phyloP scores from a whole-genome alignment of 2,888 invertebrate genomes.

The Biston betularia region DNA sequence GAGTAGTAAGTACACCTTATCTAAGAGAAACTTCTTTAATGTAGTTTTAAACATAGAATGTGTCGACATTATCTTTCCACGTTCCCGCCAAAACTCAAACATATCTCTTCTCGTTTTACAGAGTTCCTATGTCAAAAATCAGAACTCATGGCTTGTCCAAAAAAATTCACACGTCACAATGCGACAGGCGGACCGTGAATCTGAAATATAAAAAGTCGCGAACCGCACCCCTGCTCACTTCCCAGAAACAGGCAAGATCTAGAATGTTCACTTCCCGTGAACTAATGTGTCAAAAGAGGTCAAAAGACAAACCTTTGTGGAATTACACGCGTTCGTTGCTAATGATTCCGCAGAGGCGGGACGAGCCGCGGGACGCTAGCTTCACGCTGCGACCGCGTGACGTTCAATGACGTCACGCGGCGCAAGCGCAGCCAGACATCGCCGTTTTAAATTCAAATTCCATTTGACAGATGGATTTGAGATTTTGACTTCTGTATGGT shows the following conservation, averaged over 20 bases:
- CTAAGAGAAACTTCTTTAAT: no score
- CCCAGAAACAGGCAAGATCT: constrained; percentile 76
- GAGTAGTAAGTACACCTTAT: no score
- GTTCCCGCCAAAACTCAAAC: no score
- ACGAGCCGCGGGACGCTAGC: constrained; percentile 45
- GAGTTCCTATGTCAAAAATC: constrained; percentile 2
- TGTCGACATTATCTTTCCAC: no score
- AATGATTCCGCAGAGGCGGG: constrained; percentile 57
- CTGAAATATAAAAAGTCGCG: constrained; percentile 57
- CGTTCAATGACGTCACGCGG: constrained; percentile 68
- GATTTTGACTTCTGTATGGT: constrained; percentile 65
- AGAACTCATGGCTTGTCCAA: constrained; percentile 20
- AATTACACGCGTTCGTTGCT: constrained; percentile 51
- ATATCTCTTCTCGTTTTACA: constrained; percentile 5
- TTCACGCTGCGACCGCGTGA: constrained; percentile 63
- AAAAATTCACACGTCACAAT: constrained; percentile 51
- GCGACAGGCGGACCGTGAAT: constrained; percentile 58
- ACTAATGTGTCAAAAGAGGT: constrained; percentile 69
- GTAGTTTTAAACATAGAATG: no score
- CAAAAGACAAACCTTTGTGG: constrained; percentile 68
- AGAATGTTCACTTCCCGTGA: constrained; percentile 75
- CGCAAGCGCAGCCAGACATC: constrained; percentile 66
- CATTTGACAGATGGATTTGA: constrained; percentile 71
- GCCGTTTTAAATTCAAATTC: constrained; percentile 62
- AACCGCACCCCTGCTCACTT: constrained; percentile 67